Percentiles rank a stretch among this genome's conserved stretches.
phyloP scores from a whole-genome alignment of 2,888 invertebrate species.

The Drosophila basisetae region DNA sequence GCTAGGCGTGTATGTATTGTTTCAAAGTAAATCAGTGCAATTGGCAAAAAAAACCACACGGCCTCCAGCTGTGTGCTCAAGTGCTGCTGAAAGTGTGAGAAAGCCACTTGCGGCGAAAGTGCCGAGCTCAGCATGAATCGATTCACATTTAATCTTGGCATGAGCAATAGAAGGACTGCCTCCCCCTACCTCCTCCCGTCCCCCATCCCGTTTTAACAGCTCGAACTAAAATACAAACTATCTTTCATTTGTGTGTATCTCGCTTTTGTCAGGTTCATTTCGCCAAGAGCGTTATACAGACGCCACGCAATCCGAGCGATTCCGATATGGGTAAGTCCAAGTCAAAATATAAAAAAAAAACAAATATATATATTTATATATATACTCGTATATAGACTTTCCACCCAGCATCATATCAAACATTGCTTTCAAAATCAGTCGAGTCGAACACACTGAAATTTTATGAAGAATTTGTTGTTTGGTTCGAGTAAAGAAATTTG shows the following conservation, averaged over 20 bases:
- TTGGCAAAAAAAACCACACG: conserved; percentile 24
- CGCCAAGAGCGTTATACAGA: conserved; percentile 86
- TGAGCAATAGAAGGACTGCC: conserved; percentile 6
- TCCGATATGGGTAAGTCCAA: conserved; percentile 73
- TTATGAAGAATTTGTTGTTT: conserved; percentile 17
- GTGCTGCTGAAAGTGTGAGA: conserved; percentile 32
- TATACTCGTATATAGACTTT: neutral
- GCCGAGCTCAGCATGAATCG: conserved; percentile 62
- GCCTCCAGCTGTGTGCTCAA: conserved; percentile 38
- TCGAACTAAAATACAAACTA: conserved; percentile 11
- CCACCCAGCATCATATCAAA: neutral
- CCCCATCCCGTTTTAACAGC: neutral
- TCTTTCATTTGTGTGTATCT: conserved; percentile 21
- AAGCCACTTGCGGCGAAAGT: conserved; percentile 41
- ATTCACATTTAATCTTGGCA: conserved; percentile 28
- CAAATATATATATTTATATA: neutral
- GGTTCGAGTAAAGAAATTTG: conserved; percentile 18
- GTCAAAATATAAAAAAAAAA: neutral
- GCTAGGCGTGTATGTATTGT: neutral
- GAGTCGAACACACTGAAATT: conserved; percentile 7
- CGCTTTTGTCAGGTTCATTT: conserved; percentile 87
- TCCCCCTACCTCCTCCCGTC: too few species aligned
- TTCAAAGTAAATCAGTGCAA: conserved; percentile 23
- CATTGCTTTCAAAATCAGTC: conserved; percentile 41
- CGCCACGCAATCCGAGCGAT: conserved; percentile 86